phyloP scores from a whole-genome alignment of 2,888 invertebrate species.

The Meliscaeva auricollis region DNA sequence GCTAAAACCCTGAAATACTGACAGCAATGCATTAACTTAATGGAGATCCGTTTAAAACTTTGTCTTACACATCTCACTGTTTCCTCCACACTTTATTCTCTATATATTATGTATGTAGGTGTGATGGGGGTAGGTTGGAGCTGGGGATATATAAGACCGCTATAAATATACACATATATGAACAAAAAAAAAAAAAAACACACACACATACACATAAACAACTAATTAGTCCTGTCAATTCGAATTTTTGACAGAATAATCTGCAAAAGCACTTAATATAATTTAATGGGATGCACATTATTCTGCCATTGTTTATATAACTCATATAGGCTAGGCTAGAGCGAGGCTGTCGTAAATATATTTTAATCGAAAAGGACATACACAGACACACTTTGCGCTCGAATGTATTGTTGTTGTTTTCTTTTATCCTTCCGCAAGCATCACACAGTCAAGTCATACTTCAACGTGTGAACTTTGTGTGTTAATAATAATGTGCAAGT shows the following conservation, averaged over 20 bases:
- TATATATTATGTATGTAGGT: neutral
- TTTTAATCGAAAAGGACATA: conserved; percentile 18
- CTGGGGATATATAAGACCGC: too few species aligned
- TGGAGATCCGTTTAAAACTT: conserved; percentile 57
- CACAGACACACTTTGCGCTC: neutral
- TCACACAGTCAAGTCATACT: conserved; percentile 10
- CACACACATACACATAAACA: neutral
- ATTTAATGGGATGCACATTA: conserved; percentile 69
- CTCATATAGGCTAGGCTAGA: neutral
- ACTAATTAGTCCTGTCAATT: conserved; percentile 68
- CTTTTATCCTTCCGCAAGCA: conserved; percentile 36
- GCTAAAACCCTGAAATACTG: conserved; percentile 17
- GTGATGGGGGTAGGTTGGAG: neutral
- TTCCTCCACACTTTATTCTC: neutral
- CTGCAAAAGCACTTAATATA: conserved; percentile 71
- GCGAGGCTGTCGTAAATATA: neutral
- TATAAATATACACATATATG: too few species aligned
- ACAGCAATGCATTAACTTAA: conserved; percentile 60
- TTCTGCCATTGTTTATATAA: conserved; percentile 31
- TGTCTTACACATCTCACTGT: conserved; percentile 19
- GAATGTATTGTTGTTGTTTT: neutral
- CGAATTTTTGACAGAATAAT: conserved; percentile 66
- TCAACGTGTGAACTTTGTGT: conserved; percentile 10
- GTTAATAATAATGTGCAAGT: conserved; percentile 8
- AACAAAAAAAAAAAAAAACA: too few species aligned